These are phyloP conservation scores for Stegastes partitus DNA, from an alignment of 2,113 vertebrate genomes.

Conservation along the genomic window DNA sequence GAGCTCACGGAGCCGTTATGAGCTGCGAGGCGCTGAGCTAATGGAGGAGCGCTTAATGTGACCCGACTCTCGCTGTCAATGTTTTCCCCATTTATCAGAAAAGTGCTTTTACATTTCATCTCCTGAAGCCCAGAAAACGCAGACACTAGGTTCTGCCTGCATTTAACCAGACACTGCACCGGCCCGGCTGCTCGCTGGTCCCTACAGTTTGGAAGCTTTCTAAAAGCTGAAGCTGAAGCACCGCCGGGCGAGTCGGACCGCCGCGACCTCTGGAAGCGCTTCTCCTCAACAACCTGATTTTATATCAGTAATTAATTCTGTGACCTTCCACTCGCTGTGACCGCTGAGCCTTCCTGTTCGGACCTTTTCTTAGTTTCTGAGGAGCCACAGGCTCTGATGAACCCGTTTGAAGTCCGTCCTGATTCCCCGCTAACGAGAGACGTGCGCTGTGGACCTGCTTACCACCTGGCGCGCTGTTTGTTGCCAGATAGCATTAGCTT, in stretches of 20 bases:
- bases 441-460: constrained; percentile 24
- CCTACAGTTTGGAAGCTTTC: neutral
- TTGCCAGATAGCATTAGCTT: constrained; percentile 73
- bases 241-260: constrained; percentile 13
- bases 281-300: constrained; percentile 19
- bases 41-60: constrained; percentile 52
- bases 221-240: too few relatives aligned
- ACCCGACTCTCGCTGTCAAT: constrained; percentile 42
- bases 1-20: constrained; percentile 14
- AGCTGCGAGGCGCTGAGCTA: constrained; percentile 46
- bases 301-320: constrained; percentile 36
- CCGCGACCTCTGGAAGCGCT: constrained; percentile 26
- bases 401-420: constrained; percentile 11
- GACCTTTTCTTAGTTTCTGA: neutral
- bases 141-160: neutral
- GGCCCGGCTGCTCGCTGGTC: too few relatives aligned
- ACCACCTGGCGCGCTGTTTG: constrained; percentile 39
- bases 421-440: constrained; percentile 47
- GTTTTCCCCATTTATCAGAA: constrained; percentile 44
- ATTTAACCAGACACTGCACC: neutral
- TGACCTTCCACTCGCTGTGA: constrained; percentile 42
- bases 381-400: neutral
- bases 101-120: constrained; percentile 25
- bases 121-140: constrained; percentile 23
- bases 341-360: constrained; percentile 7